Evolutionary conservation across 92 coral and sea anemone genomes (phyloP), one percentile per base, ranked within the genome.

Genomic region (Epizoanthus fatuus): DNA sequence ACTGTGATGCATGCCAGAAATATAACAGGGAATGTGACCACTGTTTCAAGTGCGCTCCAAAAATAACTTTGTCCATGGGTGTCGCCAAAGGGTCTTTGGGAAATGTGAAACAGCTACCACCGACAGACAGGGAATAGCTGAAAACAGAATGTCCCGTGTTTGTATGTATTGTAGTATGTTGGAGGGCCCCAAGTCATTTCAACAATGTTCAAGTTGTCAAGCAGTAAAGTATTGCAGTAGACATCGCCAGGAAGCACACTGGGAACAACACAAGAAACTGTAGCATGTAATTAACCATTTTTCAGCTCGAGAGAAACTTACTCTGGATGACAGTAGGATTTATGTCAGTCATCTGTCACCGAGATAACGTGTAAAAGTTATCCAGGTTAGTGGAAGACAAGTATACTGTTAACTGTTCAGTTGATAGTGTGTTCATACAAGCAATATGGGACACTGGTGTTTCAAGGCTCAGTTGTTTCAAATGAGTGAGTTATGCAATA

Each of bases 361-460:
- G 22, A 47, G 8, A n/a, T 5, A 65, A 51, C 47, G 47, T 9
- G 59, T 22, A 9, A 11, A 11, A 52, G 56, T 80, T 42, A 3
- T 20, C 15, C 2, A 58, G 53, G 16, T 77, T 19, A 32, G 55
- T 42, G 82, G 56, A 22, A 14, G 32, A 35, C 6, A 77, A 29
- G 32, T 22, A 22, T 22, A 22, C 25, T 22, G 25, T 22, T 22
- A 22, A 22, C 11, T 77, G 82, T 14, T 13, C n/a, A 3, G 2
- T 75, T 9, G 44, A 37, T n/a, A 25, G 20, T 2, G 68, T 56
- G 49, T 29, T 14, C 22, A 4, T 11, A 37, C 20, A 77, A 19
- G 70, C 55, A 4, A 14, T 77, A 4, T 77, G 82, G 69, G 82
- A 77, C 16, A 59, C 56, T 37, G 82, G 82, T 3, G 69, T 66